These are phyloP conservation scores for Oreohelix idahoensis DNA, from an alignment of 1,140 invertebrate genomes.

Conservation along the genomic window DNA sequence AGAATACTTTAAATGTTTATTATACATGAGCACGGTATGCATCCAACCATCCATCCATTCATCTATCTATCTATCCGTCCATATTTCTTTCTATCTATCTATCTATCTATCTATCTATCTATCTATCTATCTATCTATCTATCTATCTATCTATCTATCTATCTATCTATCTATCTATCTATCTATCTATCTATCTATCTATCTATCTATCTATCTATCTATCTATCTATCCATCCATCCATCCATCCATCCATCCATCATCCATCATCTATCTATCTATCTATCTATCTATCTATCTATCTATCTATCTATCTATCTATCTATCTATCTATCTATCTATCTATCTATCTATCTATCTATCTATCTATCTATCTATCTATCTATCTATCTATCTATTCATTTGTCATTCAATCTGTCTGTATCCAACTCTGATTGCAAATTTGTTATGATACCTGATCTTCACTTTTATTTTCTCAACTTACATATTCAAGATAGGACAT, in stretches of 20 bases:
- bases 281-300: not conserved
- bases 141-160: conserved; percentile 18
- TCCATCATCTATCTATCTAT: not conserved
- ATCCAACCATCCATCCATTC: not conserved
- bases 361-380: not conserved
- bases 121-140: not conserved
- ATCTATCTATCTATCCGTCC: not conserved
- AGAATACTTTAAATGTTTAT: no score
- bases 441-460: no score
- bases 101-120: not conserved
- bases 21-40: no score
- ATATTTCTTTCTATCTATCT: not conserved
- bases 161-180: not conserved
- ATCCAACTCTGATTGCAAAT: no score
- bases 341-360: conserved; percentile 4
- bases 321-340: not conserved
- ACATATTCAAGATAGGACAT: no score
- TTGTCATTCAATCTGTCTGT: no score
- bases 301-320: not conserved
- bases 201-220: not conserved
- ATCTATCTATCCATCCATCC: not conserved
- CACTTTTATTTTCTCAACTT: no score
- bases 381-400: no score
- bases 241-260: not conserved
- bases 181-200: not conserved